Percentiles rank a stretch among this genome's conserved stretches.
Evolutionary conservation across 2,113 vertebrate species (phyloP).

Genomic region (Chlamydotis undulata): DNA sequence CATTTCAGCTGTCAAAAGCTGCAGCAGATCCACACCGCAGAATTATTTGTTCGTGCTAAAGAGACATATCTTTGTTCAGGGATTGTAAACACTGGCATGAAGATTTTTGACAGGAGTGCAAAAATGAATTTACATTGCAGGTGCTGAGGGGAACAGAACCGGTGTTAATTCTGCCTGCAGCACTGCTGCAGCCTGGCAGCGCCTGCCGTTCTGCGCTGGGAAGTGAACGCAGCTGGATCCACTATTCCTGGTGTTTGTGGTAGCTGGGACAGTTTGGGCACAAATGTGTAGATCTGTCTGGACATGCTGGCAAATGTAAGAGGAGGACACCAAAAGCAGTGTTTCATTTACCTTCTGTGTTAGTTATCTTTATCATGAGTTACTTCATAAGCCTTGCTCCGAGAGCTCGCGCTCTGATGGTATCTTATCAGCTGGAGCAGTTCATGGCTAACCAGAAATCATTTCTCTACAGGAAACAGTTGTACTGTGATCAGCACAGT

Average conservation of each 20-base stretch:
- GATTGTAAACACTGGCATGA: not conserved
- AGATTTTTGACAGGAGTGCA: conserved; percentile 1
- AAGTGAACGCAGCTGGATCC: not conserved
- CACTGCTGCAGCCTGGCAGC: not conserved
- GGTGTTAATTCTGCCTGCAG: not conserved
- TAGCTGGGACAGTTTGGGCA: not conserved
- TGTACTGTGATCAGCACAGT: not conserved
- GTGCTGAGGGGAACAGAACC: not conserved
- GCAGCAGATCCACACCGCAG: not conserved
- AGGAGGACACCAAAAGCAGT: not conserved
- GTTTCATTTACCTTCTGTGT: not conserved
- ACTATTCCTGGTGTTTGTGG: not conserved
- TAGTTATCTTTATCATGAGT: not conserved
- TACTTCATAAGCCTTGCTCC: not conserved
- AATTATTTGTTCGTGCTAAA: not conserved
- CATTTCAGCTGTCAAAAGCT: not conserved
- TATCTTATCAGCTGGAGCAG: not conserved
- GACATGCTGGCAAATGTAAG: fast-evolving
- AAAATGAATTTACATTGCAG: not conserved
- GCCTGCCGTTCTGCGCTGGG: not conserved
- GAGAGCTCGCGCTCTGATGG: not conserved
- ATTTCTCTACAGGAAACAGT: not conserved
- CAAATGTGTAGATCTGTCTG: too few species aligned
- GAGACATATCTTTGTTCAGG: not conserved
- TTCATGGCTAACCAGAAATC: not conserved